Base-by-base conservation (phyloP, 2,888 invertebrate genomes). In the Melieria picta region DNA sequence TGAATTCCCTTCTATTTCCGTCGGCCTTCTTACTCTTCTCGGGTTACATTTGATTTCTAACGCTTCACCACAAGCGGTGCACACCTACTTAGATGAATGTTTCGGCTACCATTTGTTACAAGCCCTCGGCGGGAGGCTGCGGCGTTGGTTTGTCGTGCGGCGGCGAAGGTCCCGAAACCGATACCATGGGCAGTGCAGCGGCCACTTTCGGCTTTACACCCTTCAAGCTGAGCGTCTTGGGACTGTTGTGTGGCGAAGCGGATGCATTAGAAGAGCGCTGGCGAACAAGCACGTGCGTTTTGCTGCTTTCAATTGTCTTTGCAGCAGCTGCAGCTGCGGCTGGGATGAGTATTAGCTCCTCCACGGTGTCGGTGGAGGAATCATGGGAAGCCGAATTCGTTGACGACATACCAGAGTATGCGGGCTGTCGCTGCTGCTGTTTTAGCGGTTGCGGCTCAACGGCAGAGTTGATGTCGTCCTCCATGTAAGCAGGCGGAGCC, bases 101-200 rank as follows among this genome's bases (percentile, higher is more conserved):
- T 84, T 87, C 86, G 84, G 87, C 83, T 76, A 84, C 84, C 85
- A 86, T 86, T 82, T 86, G 86, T 85, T 86, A 86, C 87, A 86
- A 86, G 72, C 85, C 84, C 70, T 87, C 86, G 45, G 82, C 77
- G 30, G 47, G 7, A 13, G 60, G 60, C 45, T 60, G 56, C 73
- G 76, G 72, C 43, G 81, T 80, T 43, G 82, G 80, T 72, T 86
- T 92, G 78, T 93, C 93, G 79, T 93, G 92, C 11, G 93, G 92
- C 48, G 93, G 93, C 16, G 93, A 93, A 0, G 93, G 93, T n/a
- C 93, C 93, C 10, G 93, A 93, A 46, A 94, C 90, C 43, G 93
- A 93, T 6, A 94, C 89, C 79, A 93, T 93, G 63, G 93, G 93
- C 79, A 94, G 88, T 69, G 83, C 81, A 68, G 30, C 30, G 80